These are phyloP conservation scores for Phylloscopus whistleri DNA, from an alignment of 2,113 vertebrate genomes.

Conservation along the genomic window DNA sequence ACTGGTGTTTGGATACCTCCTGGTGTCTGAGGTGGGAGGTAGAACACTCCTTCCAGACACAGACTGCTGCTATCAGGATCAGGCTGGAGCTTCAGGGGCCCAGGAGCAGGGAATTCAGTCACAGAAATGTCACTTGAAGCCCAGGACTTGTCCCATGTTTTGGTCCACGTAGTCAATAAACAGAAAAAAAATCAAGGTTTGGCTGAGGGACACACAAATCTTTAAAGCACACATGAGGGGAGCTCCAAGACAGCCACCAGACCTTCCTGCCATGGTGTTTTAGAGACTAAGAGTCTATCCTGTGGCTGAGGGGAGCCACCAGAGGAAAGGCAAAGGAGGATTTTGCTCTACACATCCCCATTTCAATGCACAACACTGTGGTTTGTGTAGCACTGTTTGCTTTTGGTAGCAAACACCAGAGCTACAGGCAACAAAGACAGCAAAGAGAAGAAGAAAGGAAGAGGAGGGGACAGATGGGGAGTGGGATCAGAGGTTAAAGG, in stretches of 20 bases:
- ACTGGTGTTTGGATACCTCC: background rate
- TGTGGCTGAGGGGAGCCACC: background rate
- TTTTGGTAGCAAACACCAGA: background rate
- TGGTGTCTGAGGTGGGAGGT: background rate
- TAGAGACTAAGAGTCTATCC: accelerated
- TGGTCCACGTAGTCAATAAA: background rate
- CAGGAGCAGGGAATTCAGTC: background rate
- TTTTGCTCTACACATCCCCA: accelerated
- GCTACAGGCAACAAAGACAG: background rate
- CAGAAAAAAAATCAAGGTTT: background rate
- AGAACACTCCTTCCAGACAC: background rate
- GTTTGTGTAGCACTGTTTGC: no score
- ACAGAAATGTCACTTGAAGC: background rate
- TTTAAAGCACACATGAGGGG: accelerated
- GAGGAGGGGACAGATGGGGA: background rate
- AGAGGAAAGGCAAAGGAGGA: background rate
- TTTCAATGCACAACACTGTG: accelerated
- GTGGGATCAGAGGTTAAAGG: background rate
- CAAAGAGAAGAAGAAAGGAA: background rate
- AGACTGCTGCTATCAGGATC: background rate
- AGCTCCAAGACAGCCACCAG: background rate
- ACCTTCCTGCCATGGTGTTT: accelerated
- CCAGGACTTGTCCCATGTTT: background rate
- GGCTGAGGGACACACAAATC: background rate
- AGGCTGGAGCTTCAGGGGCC: background rate